Conservation (phyloP, 2,113 vertebrate species). For the Cisticola juncidis region DNA sequence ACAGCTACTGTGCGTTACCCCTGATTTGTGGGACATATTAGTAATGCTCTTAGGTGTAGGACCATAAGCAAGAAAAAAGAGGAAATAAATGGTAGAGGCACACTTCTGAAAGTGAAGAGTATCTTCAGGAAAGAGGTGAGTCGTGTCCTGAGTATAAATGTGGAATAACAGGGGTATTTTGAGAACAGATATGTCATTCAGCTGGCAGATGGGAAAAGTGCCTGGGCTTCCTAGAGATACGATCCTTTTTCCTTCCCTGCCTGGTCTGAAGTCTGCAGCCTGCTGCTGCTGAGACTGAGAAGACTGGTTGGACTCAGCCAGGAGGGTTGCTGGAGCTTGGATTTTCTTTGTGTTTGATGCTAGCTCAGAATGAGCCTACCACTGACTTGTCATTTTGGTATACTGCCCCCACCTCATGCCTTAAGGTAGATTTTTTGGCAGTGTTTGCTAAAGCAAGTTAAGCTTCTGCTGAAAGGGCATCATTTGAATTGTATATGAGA, state of each 20-base stretch:
- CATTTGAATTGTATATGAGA: background rate
- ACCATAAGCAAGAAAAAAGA: background rate
- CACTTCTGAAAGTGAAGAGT: background rate
- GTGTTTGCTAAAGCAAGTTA: background rate
- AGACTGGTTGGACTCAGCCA: background rate
- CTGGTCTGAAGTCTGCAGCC: background rate
- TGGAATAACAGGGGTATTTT: background rate
- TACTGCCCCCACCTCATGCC: fast-evolving
- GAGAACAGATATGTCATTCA: background rate
- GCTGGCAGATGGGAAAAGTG: background rate
- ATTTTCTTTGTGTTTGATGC: background rate
- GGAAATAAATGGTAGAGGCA: background rate
- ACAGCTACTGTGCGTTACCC: background rate
- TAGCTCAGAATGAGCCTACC: background rate
- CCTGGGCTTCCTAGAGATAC: background rate
- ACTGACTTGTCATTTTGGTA: background rate
- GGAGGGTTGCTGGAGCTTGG: background rate
- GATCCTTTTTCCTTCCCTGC: background rate
- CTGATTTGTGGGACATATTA: background rate
- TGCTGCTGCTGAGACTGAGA: background rate
- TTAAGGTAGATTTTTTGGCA: background rate
- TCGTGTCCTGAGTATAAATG: background rate
- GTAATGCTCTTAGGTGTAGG: background rate
- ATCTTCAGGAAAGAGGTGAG: background rate
- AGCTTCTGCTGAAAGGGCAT: background rate